Evolutionary conservation across 2,113 vertebrate genomes (phyloP).

Genomic region (Datnioides undecimradiatus): DNA sequence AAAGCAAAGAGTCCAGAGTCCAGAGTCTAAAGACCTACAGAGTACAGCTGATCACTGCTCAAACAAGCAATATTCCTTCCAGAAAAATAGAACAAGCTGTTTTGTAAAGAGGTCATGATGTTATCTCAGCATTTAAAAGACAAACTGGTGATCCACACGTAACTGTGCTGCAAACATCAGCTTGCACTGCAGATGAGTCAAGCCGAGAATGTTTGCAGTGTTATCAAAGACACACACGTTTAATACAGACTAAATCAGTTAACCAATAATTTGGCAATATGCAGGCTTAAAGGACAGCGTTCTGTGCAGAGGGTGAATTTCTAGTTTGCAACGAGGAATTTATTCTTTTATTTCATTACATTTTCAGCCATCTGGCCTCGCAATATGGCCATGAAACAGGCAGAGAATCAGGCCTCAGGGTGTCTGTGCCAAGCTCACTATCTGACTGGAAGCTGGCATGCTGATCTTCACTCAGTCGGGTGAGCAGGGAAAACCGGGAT

Average conservation of each 20-base stretch:
- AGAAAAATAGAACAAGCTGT: background rate
- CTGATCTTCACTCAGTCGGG: conserved; percentile 12
- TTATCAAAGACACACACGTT: conserved; percentile 2
- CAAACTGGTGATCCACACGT: background rate
- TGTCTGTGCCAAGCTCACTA: conserved; percentile 23
- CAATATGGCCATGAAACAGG: conserved; percentile 38
- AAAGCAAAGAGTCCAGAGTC: too few relatives aligned
- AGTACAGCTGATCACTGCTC: too few relatives aligned
- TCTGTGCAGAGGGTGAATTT: conserved; percentile 12
- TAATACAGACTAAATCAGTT: conserved; percentile 1
- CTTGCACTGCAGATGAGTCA: background rate
- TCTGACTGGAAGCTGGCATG: conserved; percentile 25
- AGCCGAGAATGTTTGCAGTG: background rate
- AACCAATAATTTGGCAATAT: background rate
- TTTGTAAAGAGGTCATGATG: background rate
- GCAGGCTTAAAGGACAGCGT: background rate
- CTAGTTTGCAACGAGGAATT: conserved; percentile 1
- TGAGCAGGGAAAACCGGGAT: conserved; percentile 23
- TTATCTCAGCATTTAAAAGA: background rate
- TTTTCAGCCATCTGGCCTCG: conserved; percentile 53
- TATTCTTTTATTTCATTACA: conserved; percentile 41
- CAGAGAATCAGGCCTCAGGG: conserved; percentile 31
- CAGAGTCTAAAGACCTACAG: too few relatives aligned
- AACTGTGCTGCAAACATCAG: background rate
- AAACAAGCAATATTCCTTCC: too few relatives aligned